Conservation (phyloP, 2,888 invertebrate genomes). For the Sericinus montela region DNA sequence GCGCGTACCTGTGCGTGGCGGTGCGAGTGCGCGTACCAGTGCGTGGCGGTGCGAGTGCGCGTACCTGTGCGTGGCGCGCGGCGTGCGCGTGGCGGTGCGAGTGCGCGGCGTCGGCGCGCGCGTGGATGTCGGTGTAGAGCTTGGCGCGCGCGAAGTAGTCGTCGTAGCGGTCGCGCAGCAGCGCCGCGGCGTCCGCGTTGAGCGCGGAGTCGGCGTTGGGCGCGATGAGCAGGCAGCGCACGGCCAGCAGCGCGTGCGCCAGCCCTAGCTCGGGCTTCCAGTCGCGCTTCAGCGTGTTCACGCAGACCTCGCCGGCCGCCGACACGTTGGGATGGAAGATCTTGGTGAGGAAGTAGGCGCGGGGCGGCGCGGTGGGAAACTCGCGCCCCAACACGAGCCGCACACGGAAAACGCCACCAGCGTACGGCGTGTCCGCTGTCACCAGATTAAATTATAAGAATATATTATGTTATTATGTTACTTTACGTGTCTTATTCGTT, state of each 20-base stretch:
- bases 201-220: slow-evolving; percentile 98
- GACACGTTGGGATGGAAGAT: slow-evolving; percentile 99
- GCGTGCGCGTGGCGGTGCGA: neutral
- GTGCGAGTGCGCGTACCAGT: neutral
- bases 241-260: slow-evolving; percentile 94
- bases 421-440: slow-evolving; percentile 93
- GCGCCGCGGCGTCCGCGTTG: slow-evolving; percentile 97
- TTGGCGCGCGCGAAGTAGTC: slow-evolving; percentile 86
- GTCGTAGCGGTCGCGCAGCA: slow-evolving; percentile 94
- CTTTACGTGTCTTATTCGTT: too few relatives aligned
- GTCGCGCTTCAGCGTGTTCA: slow-evolving; percentile 96
- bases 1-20: too few relatives aligned
- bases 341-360: slow-evolving; percentile 95
- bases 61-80: neutral
- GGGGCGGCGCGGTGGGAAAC: slow-evolving; percentile 95
- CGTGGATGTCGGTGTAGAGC: slow-evolving; percentile 69
- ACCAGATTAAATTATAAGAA: too few relatives aligned
- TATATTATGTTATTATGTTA: too few relatives aligned
- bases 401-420: slow-evolving; percentile 92
- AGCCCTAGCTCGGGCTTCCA: slow-evolving; percentile 98
- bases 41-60: slow-evolving; percentile 5
- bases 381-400: slow-evolving; percentile 94
- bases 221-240: slow-evolving; percentile 95
- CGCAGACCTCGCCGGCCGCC: slow-evolving; percentile 96
- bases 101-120: slow-evolving; percentile 26